Evolutionary conservation across 2,113 vertebrate species (phyloP).

Genomic region (Drymodes brunneopygia): DNA sequence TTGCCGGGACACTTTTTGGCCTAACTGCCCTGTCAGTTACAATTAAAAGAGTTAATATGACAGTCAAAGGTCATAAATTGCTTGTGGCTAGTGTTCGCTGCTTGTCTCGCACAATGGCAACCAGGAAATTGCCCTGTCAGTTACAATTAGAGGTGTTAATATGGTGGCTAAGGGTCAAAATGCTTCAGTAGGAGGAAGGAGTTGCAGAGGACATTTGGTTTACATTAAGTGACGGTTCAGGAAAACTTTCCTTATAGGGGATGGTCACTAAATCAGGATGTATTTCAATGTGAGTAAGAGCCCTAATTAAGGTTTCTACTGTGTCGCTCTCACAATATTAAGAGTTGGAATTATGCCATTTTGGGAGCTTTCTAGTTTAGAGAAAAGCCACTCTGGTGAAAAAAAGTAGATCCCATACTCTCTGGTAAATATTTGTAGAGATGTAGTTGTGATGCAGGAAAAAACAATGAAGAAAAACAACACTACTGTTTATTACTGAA

Average conservation of each 20-base stretch:
- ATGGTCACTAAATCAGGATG: background rate
- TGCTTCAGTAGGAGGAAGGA: slow-evolving; percentile 12
- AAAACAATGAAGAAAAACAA: background rate
- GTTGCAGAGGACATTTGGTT: slow-evolving; percentile 59
- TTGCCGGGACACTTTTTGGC: slow-evolving; percentile 15
- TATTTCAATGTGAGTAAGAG: background rate
- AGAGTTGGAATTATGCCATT: background rate
- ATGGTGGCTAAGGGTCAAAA: slow-evolving; percentile 59
- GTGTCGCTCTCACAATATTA: background rate
- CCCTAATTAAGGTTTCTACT: background rate
- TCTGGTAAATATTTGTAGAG: background rate
- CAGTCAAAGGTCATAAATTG: slow-evolving; percentile 67
- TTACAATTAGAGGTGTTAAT: slow-evolving; percentile 72
- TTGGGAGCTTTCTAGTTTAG: background rate
- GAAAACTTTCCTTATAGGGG: slow-evolving; percentile 36
- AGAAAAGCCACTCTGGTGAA: background rate
- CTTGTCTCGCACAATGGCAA: slow-evolving; percentile 56
- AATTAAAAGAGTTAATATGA: slow-evolving; percentile 66
- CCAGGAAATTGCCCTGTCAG: slow-evolving; percentile 70
- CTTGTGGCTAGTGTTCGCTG: slow-evolving; percentile 57
- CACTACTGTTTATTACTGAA: background rate
- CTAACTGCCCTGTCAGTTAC: slow-evolving; percentile 54
- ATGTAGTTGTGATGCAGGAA: background rate
- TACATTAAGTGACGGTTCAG: slow-evolving; percentile 40
- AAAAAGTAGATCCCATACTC: background rate